phyloP scores from a whole-genome alignment of 2,888 invertebrate genomes.

The Cataglyphis rosenhaueri region DNA sequence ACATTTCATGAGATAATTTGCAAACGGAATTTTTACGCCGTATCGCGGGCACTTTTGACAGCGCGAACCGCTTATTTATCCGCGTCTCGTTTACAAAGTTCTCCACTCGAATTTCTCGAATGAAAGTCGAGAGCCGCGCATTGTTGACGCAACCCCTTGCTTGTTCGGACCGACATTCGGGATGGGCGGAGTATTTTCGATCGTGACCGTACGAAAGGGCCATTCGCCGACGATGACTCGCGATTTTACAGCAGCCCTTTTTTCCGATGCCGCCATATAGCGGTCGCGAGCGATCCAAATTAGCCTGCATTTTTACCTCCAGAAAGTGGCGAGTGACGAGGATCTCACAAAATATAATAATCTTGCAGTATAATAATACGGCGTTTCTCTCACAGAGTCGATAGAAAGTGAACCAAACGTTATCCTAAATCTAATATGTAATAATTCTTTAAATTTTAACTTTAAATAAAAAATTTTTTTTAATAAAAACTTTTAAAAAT shows the following conservation, averaged over 20 bases:
- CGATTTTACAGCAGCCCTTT: conserved; percentile 46
- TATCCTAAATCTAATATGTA: not conserved
- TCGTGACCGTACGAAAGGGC: conserved; percentile 50
- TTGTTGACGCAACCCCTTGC: conserved; percentile 62
- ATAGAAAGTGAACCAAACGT: not conserved
- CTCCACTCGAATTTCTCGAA: conserved; percentile 39
- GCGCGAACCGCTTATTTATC: conserved; percentile 38
- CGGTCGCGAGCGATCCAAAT: conserved; percentile 35
- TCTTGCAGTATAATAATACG: not conserved
- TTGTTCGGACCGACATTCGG: conserved; percentile 19
- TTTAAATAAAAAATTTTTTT: not conserved
- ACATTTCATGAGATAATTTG: conserved; percentile 25
- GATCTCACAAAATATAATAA: conserved; percentile 17
- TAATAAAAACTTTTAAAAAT: not conserved
- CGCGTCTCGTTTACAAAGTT: conserved; percentile 53
- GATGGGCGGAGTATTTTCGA: conserved; percentile 58
- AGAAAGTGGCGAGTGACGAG: conserved; percentile 19
- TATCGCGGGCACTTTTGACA: not conserved
- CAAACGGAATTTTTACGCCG: conserved; percentile 22
- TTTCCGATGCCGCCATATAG: conserved; percentile 21
- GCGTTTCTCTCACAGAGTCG: not conserved
- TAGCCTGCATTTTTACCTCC: conserved; percentile 37
- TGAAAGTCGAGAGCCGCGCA: conserved; percentile 50
- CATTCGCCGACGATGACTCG: conserved; percentile 54
- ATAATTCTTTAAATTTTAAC: not conserved